Base-by-base conservation (phyloP, 2,888 invertebrate species). In the Nysson spinosus region DNA sequence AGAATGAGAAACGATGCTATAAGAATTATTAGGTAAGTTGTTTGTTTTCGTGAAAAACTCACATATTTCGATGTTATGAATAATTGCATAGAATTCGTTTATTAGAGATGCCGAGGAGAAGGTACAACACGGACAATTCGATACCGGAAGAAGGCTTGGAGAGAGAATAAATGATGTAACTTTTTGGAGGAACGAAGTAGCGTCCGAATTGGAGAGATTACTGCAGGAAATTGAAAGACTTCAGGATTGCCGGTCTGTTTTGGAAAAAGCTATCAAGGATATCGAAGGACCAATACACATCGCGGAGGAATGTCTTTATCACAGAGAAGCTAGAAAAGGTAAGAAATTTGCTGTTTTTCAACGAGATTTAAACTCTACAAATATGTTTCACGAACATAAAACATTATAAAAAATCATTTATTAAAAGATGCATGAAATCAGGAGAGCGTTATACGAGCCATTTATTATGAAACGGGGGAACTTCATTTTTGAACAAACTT, bases 231-330 rank as follows among this genome's bases (percentile, higher is more conserved):
- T 93, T 67, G 91, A 92, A 67, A 89, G 91, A 66, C 87, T 94
- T 69, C 91, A 92, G 87, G 91, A 93, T 87, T 88, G 92, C 82
- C 88, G 93, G 83, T 90, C 94, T 70, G 92, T 93, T 11, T 87
- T 96, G 39, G 92, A 93, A 79, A 92, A 93, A 80, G 91, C 92
- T 11, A 88, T 94, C 63, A 89, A 91, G 46, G 95, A 95, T 83
- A 92, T 96, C 54, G 97, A 97, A 86, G 95, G 95, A 1, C 97
- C 97, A 0, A 88, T 97, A 69, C 96, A 97, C 79, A 95, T 97
- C 72, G 95, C 95, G 24, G 96, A 97, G 88, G 97, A 98, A 87
- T 97, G 97, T 84, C 90, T 98, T 40, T 97, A 97, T 87, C 94
- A 96, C 83, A 90, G 97, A 51, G 97, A 97, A 89, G 94, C 94